Evolutionary conservation across 2,797 vertebrate species (phyloP), one percentile per base, ranked within the genome.

Genomic region (Lithobates sylvaticus): DNA sequence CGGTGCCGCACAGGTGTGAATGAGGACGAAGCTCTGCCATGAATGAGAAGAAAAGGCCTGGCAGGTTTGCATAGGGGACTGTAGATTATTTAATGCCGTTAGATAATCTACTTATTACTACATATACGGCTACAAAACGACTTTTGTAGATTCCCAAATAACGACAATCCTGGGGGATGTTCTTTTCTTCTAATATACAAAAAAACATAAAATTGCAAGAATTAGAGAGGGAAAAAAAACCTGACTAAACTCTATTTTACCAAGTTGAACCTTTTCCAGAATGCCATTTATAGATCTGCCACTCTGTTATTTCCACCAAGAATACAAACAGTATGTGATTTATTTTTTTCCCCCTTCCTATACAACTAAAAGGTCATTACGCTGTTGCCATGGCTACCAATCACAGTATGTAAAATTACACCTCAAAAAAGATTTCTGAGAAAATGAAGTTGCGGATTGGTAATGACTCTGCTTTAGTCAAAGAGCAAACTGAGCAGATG

Each of bases 381-480:
- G 91, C 90, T 21, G 92, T 96, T 93, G 91, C 96, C 92, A 95
- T 95, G 93, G 93, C 91, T 94, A 96, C 94, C 89, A 87, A 88
- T 89, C 91, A 92, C 89, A 92, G 94, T 89, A 91, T 91, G 92
- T 90, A 88, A 91, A 93, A 93, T 91, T 89, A 91, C 86, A 91
- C 89, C 89, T 90, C 89, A 91, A 88, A 91, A 36, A 92, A 92
- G 90, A 90, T 89, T 88, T 89, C 88, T 16, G 58, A 89, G 89
- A 88, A 90, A 92, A 93, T 91, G 89, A 91, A 93, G 90, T 91
- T 92, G 88, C 84, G 90, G 89, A 36, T 83, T 92, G 86, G 89
- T 88, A 90, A 89, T 5, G 58, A 88, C 88, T 91, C 89, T 89
- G 88, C 86, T 88, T 84, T 85, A 88, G 88, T 29, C 76, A 88